These are phyloP conservation scores for Tyria jacobaeae DNA, from an alignment of 2,888 invertebrate genomes.

Conservation along the genomic window DNA sequence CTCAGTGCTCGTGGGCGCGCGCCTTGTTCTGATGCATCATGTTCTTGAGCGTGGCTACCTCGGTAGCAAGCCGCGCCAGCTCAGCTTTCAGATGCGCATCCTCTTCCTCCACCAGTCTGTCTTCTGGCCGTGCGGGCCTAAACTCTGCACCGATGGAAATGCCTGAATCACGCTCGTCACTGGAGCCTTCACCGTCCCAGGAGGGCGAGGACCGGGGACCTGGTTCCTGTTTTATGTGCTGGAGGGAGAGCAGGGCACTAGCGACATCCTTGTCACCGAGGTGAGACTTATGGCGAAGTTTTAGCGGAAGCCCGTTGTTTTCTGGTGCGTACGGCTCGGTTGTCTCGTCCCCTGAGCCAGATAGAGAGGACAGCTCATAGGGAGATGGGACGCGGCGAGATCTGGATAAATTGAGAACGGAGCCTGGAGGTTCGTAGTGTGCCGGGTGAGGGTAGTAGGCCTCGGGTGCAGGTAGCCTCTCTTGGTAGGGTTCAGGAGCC, in stretches of 20 bases:
- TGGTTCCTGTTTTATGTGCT: slow-evolving; percentile 95
- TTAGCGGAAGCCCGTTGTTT: slow-evolving; percentile 94
- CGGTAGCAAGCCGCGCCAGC: slow-evolving; percentile 94
- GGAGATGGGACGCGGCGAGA: slow-evolving; percentile 90
- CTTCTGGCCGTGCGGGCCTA: slow-evolving; percentile 77
- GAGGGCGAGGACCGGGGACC: slow-evolving; percentile 92
- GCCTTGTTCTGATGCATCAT: slow-evolving; percentile 90
- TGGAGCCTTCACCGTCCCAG: slow-evolving; percentile 96
- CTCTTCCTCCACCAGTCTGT: slow-evolving; percentile 84
- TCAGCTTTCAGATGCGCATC: slow-evolving; percentile 94
- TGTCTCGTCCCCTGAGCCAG: slow-evolving; percentile 86
- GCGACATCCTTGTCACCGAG: slow-evolving; percentile 96
- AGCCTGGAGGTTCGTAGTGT: slow-evolving; percentile 87
- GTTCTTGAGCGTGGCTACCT: slow-evolving; percentile 95
- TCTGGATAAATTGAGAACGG: slow-evolving; percentile 91
- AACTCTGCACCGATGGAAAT: slow-evolving; percentile 93
- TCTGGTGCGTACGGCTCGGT: slow-evolving; percentile 86
- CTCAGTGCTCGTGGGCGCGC: slow-evolving; percentile 82
- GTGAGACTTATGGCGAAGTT: slow-evolving; percentile 96
- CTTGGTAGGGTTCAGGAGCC: slow-evolving; percentile 83
- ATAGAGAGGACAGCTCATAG: slow-evolving; percentile 93
- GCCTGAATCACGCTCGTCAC: slow-evolving; percentile 96
- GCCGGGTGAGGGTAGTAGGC: slow-evolving; percentile 84
- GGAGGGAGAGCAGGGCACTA: slow-evolving; percentile 92
- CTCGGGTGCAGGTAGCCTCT: slow-evolving; percentile 79